Evolutionary conservation across 2,113 vertebrate species (phyloP).

Genomic region (Martes martes): DNA sequence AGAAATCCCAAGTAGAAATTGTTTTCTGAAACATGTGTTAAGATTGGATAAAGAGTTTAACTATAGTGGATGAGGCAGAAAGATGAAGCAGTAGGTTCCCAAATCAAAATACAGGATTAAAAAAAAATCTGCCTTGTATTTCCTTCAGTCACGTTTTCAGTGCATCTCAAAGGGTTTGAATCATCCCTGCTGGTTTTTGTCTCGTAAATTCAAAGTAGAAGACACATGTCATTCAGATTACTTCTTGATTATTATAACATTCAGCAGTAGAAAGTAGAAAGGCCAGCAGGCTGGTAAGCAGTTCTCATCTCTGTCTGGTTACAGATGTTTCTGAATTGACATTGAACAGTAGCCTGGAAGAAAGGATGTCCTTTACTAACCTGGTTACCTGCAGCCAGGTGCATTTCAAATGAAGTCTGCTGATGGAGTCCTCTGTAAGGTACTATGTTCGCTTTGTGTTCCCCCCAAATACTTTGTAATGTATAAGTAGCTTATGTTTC

Average conservation of each 20-base stretch:
- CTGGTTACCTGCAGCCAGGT: slow-evolving; percentile 82
- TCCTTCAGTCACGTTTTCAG: not conserved
- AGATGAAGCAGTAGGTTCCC: not conserved
- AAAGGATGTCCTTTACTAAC: slow-evolving; percentile 83
- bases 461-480: not conserved
- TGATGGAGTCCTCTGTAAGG: slow-evolving; percentile 36
- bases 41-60: not conserved
- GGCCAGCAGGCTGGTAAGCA: not conserved
- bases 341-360: slow-evolving; percentile 81
- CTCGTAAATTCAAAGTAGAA: not conserved
- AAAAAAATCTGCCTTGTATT: not conserved
- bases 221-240: not conserved
- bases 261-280: not conserved
- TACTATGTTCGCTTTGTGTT: not conserved
- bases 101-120: not conserved
- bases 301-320: slow-evolving; percentile 23
- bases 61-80: not conserved
- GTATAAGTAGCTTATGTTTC: not conserved
- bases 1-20: not conserved
- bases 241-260: not conserved
- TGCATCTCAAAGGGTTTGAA: not conserved
- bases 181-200: not conserved
- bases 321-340: slow-evolving; percentile 86
- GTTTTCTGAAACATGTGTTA: slow-evolving; percentile 10
- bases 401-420: slow-evolving; percentile 76